Evolutionary conservation across 23 tunicate genomes (phyloP).

Genomic region (Pegea sp.): DNA sequence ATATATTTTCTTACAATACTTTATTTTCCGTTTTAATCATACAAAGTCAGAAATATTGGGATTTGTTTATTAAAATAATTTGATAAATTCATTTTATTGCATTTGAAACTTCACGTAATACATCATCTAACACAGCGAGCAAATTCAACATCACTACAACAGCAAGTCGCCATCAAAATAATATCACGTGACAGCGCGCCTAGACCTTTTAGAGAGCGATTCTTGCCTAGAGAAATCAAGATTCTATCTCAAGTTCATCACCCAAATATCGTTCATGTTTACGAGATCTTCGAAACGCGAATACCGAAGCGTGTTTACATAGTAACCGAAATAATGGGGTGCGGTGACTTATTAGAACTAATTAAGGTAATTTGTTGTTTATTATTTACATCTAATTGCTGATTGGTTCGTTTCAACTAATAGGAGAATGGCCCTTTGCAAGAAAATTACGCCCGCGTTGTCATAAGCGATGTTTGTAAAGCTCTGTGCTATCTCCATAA

Average conservation of each 20-base stretch:
- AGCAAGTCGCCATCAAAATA: conserved; percentile 80
- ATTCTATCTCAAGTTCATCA: conserved; percentile 38
- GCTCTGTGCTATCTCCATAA: conserved; percentile 49
- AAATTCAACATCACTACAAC: conserved; percentile 17
- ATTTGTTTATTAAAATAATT: too few species aligned
- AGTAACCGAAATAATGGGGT: conserved; percentile 49
- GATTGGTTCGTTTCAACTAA: not conserved
- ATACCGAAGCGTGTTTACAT: conserved; percentile 40
- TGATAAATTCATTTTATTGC: too few species aligned
- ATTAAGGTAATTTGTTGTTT: conserved; percentile 29
- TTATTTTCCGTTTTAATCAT: too few species aligned
- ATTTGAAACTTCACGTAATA: not conserved
- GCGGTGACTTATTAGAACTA: conserved; percentile 56
- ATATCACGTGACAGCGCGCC: conserved; percentile 48
- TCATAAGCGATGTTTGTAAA: conserved; percentile 32
- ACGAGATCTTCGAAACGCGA: conserved; percentile 61
- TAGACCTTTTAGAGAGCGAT: conserved; percentile 35
- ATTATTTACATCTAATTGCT: not conserved
- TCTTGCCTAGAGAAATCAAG: conserved; percentile 75
- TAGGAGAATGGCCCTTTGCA: conserved; percentile 45
- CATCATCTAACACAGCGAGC: conserved; percentile 18
- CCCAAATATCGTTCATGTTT: conserved; percentile 46
- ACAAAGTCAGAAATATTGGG: too few species aligned
- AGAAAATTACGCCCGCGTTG: conserved; percentile 21
- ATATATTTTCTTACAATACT: too few species aligned